Conservation (phyloP, 2,888 invertebrate species). For the Coremacera marginata region DNA sequence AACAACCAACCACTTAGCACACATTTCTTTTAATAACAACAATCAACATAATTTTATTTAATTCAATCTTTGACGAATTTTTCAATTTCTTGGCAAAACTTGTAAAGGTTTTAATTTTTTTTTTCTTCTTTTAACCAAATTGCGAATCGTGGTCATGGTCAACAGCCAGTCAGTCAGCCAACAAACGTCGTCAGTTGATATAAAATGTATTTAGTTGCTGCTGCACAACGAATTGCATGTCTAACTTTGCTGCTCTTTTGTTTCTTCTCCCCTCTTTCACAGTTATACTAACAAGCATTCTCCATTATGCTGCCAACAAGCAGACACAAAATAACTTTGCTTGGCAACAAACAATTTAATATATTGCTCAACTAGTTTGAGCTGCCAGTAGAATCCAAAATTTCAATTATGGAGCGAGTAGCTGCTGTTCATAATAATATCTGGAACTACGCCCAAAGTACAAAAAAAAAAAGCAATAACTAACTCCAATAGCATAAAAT, state of each 20-base stretch:
- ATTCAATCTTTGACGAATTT: neutral
- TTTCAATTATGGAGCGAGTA: neutral
- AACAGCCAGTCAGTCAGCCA: neutral
- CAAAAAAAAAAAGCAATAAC: neutral
- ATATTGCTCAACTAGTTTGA: neutral
- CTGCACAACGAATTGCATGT: conserved; percentile 18
- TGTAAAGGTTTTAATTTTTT: neutral
- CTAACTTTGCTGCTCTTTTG: neutral
- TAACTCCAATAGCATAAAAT: neutral
- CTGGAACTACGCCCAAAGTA: conserved; percentile 18
- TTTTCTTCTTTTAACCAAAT: neutral
- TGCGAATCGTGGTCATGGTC: conserved; percentile 18
- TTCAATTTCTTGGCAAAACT: neutral
- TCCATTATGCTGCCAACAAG: neutral
- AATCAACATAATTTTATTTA: neutral
- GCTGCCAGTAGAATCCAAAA: conserved; percentile 1
- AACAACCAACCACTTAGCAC: too few relatives aligned
- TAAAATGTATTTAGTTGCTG: conserved; percentile 1
- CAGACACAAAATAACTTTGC: neutral
- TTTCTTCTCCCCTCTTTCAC: neutral
- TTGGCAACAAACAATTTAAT: conserved; percentile 9
- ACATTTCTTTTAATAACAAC: too few relatives aligned
- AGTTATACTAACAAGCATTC: too few relatives aligned
- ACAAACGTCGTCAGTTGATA: conserved; percentile 11
- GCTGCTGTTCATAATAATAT: neutral